These are phyloP conservation scores for Gambelia wislizenii DNA, from an alignment of 2,797 vertebrate species.

Conservation along the genomic window DNA sequence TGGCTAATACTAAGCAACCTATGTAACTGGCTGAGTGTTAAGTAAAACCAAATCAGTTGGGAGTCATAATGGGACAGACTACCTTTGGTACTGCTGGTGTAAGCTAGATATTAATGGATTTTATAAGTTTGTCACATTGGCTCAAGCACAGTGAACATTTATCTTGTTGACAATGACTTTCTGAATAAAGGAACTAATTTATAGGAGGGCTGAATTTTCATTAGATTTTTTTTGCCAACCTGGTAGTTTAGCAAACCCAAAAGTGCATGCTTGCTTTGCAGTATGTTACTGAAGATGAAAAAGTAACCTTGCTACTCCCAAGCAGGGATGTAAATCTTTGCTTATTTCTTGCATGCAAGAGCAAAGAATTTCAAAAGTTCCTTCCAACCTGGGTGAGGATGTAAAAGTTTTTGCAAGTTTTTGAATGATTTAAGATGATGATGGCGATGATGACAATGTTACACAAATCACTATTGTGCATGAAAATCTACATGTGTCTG, in stretches of 20 bases:
- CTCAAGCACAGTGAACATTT: conserved; percentile 34
- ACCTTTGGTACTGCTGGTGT: background rate
- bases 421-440: background rate
- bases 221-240: conserved; percentile 51
- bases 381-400: too few relatives aligned
- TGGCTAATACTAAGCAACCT: conserved; percentile 17
- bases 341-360: too few relatives aligned
- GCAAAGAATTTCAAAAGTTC: too few relatives aligned
- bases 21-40: conserved; percentile 18
- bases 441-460: too few relatives aligned
- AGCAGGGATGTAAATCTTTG: too few relatives aligned
- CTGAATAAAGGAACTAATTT: conserved; percentile 32
- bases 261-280: conserved; percentile 38
- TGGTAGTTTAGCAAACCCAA: conserved; percentile 34
- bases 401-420: background rate
- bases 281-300: conserved; percentile 40
- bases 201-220: conserved; percentile 45
- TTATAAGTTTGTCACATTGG: conserved; percentile 58
- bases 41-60: conserved; percentile 49
- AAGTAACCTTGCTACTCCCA: conserved; percentile 38
- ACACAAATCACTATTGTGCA: too few relatives aligned
- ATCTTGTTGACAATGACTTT: conserved; percentile 52
- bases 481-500: too few relatives aligned
- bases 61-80: conserved; percentile 35
- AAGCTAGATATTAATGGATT: conserved; percentile 47